Evolutionary conservation across 2,888 invertebrate species (phyloP), one percentile per base, ranked within the genome.

Genomic region (Laspeyria flexula): DNA sequence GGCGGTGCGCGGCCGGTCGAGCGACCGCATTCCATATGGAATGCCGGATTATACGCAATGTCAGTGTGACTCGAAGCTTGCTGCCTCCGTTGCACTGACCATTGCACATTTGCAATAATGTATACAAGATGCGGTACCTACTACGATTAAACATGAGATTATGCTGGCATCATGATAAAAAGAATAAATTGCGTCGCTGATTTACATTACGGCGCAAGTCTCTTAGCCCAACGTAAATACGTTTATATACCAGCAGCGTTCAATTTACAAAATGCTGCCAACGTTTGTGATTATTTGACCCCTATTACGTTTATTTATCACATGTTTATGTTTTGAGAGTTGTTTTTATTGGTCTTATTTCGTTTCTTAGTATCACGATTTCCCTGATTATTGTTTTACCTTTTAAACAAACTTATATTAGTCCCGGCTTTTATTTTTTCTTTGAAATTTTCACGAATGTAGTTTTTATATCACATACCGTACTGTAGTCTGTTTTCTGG

Each of bases 1-100:
- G 77, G 80, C 62, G 78, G 77, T 75, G 80, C 77, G 78, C 80
- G 76, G 77, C 77, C 80, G 87, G 89, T 79, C 81, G 79, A 69
- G 77, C 90, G 91, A 88, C 91, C 90, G 90, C 92, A 91, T 92
- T 92, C 91, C 91, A 84, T 86, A 84, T 83, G 89, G 86, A 85
- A 88, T 91, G 87, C 88, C 88, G 87, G 90, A 89, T 86, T 86
- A 83, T 83, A 90, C 81, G 89, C 91, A 90, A 90, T 91, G 91
- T 91, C 90, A 91, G 88, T 90, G 86, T 86, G 86, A 85, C 83
- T 87, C 68, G 69, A 71, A 75, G 77, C 76, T 78, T 68, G 70
- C 72, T 75, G 70, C 72, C 73, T 75, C 67, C 71, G 68, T 70
- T 73, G 68, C 65, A 70, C 57, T 71, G 58, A 53, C 65, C 64